Conservation (phyloP, 2,888 invertebrate species). For the Agriopis marginaria region DNA sequence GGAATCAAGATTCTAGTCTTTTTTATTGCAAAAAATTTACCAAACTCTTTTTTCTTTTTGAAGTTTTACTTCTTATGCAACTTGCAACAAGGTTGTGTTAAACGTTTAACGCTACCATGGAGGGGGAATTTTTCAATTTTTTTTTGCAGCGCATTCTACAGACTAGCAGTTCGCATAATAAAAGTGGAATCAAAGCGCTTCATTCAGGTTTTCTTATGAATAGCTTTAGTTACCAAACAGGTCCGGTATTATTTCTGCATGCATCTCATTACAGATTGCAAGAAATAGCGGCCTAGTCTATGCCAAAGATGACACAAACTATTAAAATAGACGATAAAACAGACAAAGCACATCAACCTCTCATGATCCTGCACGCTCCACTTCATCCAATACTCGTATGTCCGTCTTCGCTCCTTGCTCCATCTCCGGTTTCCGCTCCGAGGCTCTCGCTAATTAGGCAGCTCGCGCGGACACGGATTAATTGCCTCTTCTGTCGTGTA, state of each 20-base stretch:
- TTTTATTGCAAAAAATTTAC: too few species aligned
- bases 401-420: constrained; percentile 57
- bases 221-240: too few species aligned
- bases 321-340: constrained; percentile 25
- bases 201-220: too few species aligned
- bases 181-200: too few species aligned
- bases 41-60: too few species aligned
- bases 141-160: too few species aligned
- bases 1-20: too few species aligned
- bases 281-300: neutral
- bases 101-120: too few species aligned
- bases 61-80: too few species aligned
- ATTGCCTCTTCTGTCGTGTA: constrained; percentile 70
- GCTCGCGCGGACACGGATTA: constrained; percentile 80
- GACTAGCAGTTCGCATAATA: too few species aligned
- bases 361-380: constrained; percentile 40
- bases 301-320: constrained; percentile 10
- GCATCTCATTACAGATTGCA: neutral
- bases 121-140: too few species aligned
- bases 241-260: neutral
- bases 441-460: constrained; percentile 78
- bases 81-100: too few species aligned
- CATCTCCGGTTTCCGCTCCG: constrained; percentile 79
- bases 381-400: constrained; percentile 40
- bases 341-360: constrained; percentile 36